Percentiles rank a stretch among this genome's conserved stretches.
Evolutionary conservation across 2,888 invertebrate species (phyloP).

Genomic region (Tetheella fluctuosa): DNA sequence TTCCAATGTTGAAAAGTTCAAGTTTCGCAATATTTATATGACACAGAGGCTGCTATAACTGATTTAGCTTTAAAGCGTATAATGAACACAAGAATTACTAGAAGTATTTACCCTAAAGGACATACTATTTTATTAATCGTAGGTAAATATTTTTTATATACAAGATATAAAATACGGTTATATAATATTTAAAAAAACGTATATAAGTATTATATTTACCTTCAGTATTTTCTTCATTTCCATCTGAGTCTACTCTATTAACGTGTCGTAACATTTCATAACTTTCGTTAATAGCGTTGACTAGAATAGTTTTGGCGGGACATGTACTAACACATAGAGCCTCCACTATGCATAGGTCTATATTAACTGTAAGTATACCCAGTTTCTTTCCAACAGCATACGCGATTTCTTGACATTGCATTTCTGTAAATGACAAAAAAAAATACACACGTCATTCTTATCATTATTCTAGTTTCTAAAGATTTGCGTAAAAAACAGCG

Average conservation of each 20-base stretch:
- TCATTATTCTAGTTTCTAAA: no score
- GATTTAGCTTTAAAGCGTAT: no score
- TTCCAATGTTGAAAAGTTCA: no score
- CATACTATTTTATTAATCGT: no score
- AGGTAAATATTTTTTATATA: no score
- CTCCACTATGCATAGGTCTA: slow-evolving; percentile 79
- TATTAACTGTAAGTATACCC: slow-evolving; percentile 72
- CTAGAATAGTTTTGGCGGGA: slow-evolving; percentile 51
- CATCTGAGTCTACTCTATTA: slow-evolving; percentile 38
- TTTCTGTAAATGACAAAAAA: slow-evolving; percentile 48
- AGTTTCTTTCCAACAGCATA: slow-evolving; percentile 70
- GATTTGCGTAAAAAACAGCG: no score
- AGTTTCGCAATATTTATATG: no score
- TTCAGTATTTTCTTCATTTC: slow-evolving; percentile 44
- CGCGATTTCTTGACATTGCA: slow-evolving; percentile 70
- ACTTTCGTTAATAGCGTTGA: slow-evolving; percentile 58
- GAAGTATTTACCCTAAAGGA: no score
- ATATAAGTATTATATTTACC: slow-evolving; percentile 36
- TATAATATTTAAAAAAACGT: background rate
- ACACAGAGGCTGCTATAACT: no score
- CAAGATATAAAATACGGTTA: no score
- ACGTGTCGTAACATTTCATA: slow-evolving; percentile 47
- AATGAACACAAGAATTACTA: no score
- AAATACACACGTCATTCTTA: no score
- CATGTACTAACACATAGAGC: slow-evolving; percentile 60